phyloP scores from a whole-genome alignment of 1,140 invertebrate genomes.

The Dryas iulia region DNA sequence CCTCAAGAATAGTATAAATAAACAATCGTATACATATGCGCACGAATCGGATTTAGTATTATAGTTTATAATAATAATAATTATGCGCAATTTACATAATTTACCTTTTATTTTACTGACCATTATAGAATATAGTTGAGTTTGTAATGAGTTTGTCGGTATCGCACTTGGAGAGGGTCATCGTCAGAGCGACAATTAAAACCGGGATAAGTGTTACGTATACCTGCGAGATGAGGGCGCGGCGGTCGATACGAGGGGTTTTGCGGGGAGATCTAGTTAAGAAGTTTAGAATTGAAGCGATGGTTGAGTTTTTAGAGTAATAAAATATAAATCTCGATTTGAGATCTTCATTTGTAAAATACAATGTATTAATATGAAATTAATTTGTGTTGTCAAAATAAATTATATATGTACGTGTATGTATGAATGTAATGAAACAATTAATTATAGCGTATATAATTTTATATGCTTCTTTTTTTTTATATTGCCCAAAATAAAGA shows the following conservation, averaged over 20 bases:
- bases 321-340: background rate
- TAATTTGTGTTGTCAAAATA: background rate
- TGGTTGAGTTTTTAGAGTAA: background rate
- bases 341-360: background rate
- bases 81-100: background rate
- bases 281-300: conserved; percentile 44
- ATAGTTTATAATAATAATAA: no score
- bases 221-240: conserved; percentile 72
- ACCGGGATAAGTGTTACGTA: conserved; percentile 77
- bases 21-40: no score
- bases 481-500: no score
- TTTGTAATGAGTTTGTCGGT: conserved; percentile 13
- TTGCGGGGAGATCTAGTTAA: conserved; percentile 55
- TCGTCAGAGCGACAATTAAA: conserved; percentile 67
- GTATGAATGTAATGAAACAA: background rate
- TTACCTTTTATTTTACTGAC: background rate
- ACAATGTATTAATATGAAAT: background rate
- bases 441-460: no score
- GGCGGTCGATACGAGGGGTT: conserved; percentile 65
- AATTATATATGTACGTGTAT: no score
- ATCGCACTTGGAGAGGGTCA: conserved; percentile 17
- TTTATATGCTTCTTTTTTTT: no score
- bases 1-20: no score
- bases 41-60: no score
- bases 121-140: conserved; percentile 5